Conservation (phyloP, 2,797 vertebrate species). For the Serranus cabrilla region DNA sequence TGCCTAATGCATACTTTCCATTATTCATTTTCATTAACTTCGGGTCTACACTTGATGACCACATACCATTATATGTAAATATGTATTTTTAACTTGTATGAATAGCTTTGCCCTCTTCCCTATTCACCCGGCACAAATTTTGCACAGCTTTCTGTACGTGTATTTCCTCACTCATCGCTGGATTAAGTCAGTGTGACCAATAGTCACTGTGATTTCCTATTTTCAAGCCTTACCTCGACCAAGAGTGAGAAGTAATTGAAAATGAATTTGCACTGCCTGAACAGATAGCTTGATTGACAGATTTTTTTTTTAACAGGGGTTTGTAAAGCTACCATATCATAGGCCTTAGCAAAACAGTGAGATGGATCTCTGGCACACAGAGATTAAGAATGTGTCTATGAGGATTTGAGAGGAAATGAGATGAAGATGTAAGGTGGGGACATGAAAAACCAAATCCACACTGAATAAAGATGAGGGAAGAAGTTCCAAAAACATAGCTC, state of each 20-base stretch:
- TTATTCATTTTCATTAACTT: conserved; percentile 82
- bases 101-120: conserved; percentile 48
- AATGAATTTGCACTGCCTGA: conserved; percentile 85
- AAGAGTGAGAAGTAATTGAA: conserved; percentile 83
- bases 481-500: conserved; percentile 54
- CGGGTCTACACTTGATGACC: conserved; percentile 65
- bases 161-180: conserved; percentile 73
- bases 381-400: conserved; percentile 78
- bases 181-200: conserved; percentile 82
- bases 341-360: conserved; percentile 76
- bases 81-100: conserved; percentile 74
- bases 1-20: conserved; percentile 75
- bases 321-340: conserved; percentile 78
- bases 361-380: conserved; percentile 77
- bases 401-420: conserved; percentile 72
- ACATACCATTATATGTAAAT: conserved; percentile 76
- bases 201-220: conserved; percentile 68
- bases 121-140: conserved; percentile 41
- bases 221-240: conserved; percentile 69
- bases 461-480: conserved; percentile 71
- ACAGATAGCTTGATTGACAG: conserved; percentile 82
- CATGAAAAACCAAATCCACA: conserved; percentile 66
- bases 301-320: conserved; percentile 76
- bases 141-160: conserved; percentile 48
- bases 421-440: conserved; percentile 73